Evolutionary conservation across 23 tunicate species (phyloP), one percentile per base, ranked within the genome.

Genomic region (Ciona savignyi): DNA sequence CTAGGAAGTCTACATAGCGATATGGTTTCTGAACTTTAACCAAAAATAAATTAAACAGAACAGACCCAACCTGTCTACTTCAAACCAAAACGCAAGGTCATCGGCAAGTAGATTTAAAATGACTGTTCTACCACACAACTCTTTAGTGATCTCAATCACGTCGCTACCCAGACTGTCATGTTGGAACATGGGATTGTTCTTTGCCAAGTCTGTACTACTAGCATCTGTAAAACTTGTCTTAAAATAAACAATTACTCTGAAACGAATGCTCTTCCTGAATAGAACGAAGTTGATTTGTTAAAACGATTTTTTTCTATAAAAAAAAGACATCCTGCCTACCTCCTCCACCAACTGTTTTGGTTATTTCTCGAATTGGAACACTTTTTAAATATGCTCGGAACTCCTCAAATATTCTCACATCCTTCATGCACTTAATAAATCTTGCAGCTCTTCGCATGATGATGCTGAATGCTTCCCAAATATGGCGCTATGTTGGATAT

Each of bases 371-470:
- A 22, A 32, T 32, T 19, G 83, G 74, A 26, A 88, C n/a, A 1
- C 34, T 51, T 0, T 42, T 63, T 0, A 88, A 66, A 27, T 77
- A 88, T 4, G 33, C 27, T 15, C 80, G 34, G 35, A 88, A 88
- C 34, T 62, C 76, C 27, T 82, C 56, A 34, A 34, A 81, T 42
- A 34, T 66, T 28, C 60, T 61, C 23, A 66, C 63, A 61, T 82
- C 66, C 73, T 68, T 72, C 96, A 88, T 88, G 23, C 64, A 66
- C 24, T 67, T 35, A 9, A 88, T 68, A 32, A 88, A 88, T 31
- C 80, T 29, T 6, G 96, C 96, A 11, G 76, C 87, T 0, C 87
- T 72, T 27, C 96, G 74, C 66, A 88, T 88, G 62, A 72, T 80
- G 28, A 81, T 87, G 33, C 83, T 75, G 24, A 88, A 88, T 0